Evolutionary conservation across 2,797 vertebrate species (phyloP).

Genomic region (Hozukius guyotensis): DNA sequence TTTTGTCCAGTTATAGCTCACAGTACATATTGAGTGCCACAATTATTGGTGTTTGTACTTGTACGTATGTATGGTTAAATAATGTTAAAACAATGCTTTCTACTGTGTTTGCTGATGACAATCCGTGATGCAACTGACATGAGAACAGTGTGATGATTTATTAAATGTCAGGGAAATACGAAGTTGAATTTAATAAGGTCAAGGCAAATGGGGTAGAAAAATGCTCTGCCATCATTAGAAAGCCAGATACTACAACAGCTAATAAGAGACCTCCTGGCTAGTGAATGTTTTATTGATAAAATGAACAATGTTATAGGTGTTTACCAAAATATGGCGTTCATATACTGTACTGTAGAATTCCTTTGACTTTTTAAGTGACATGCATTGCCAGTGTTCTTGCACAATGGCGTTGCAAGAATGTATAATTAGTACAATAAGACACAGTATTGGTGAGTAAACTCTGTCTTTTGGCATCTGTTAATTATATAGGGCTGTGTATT

Average conservation of each 20-base stretch:
- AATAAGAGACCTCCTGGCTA: neutral
- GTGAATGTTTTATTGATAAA: conserved; percentile 5
- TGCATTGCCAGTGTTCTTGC: too few species aligned
- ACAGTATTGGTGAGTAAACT: neutral
- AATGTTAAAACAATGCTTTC: neutral
- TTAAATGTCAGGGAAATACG: conserved; percentile 19
- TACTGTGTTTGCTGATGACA: neutral
- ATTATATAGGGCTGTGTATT: neutral
- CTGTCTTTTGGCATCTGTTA: neutral
- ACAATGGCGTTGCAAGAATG: too few species aligned
- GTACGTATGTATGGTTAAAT: neutral
- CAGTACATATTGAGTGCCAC: neutral
- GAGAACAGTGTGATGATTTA: conserved; percentile 5
- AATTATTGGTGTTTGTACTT: neutral
- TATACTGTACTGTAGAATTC: neutral
- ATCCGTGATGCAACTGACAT: neutral
- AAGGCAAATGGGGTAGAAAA: conserved; percentile 8
- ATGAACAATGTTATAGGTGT: neutral
- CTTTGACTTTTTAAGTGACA: too few species aligned
- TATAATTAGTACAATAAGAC: too few species aligned
- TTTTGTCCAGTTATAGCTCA: neutral
- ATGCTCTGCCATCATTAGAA: neutral
- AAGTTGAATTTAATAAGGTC: conserved; percentile 29
- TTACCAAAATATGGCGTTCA: neutral
- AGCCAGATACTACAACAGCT: neutral